Evolutionary conservation across 2,888 invertebrate genomes (phyloP).

Genomic region (Cosmorhoe ocellata): DNA sequence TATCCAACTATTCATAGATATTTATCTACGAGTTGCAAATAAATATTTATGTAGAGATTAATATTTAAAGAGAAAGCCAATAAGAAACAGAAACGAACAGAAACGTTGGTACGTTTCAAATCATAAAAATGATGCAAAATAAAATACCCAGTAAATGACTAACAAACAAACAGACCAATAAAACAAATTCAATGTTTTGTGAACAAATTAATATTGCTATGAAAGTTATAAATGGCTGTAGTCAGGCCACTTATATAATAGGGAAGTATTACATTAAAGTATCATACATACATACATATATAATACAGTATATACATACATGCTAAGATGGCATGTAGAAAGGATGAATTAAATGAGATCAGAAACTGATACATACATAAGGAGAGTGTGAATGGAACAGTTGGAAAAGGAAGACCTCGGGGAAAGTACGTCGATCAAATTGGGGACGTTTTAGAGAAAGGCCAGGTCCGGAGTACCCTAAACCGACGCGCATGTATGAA

Average conservation of each 20-base stretch:
- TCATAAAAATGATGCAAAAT: slow-evolving; percentile 11
- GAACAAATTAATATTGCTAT: slow-evolving; percentile 16
- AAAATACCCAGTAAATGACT: slow-evolving; percentile 8
- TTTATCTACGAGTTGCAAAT: slow-evolving; percentile 13
- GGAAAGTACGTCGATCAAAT: too few species aligned
- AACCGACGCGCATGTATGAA: too few species aligned
- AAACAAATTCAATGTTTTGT: slow-evolving; percentile 20
- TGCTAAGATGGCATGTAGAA: too few species aligned
- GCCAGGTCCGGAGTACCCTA: too few species aligned
- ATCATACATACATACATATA: too few species aligned
- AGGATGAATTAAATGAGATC: too few species aligned
- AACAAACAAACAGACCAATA: slow-evolving; percentile 14
- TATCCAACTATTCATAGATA: background rate
- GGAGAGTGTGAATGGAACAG: too few species aligned
- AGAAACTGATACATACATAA: too few species aligned
- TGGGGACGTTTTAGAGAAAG: too few species aligned
- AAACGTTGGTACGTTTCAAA: slow-evolving; percentile 7
- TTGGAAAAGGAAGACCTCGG: too few species aligned
- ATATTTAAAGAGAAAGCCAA: slow-evolving; percentile 19
- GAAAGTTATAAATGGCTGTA: slow-evolving; percentile 17
- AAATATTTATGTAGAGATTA: slow-evolving; percentile 14
- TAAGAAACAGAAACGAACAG: slow-evolving; percentile 7
- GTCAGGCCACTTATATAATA: background rate
- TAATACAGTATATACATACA: too few species aligned
- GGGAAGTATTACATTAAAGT: too few species aligned